A percentile compares a stretch with the other conserved stretches of the same genome.
Evolutionary conservation across 2,888 invertebrate genomes (phyloP).

Genomic region (Minunthozetes semirufus): DNA sequence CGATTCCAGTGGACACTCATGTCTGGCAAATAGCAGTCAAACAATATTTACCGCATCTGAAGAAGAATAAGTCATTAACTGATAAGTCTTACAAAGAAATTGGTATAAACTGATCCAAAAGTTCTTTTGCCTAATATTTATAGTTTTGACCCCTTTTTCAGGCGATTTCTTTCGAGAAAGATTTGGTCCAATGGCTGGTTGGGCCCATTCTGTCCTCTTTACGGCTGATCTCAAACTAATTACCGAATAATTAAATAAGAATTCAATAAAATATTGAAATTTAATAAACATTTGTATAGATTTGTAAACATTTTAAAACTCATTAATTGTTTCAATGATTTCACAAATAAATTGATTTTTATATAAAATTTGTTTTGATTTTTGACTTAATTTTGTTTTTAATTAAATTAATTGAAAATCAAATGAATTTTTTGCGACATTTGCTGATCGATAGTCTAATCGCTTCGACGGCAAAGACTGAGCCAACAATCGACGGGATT

Average conservation of each 20-base stretch:
- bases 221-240: constrained; percentile 63
- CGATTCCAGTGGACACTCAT: constrained; percentile 93
- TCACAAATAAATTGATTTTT: no score
- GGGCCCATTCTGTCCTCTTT: constrained; percentile 85
- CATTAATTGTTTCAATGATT: no score
- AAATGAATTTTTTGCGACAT: neutral
- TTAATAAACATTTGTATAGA: no score
- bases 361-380: no score
- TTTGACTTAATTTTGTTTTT: no score
- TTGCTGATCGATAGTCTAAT: neutral
- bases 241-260: constrained; percentile 38
- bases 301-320: no score
- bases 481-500: neutral
- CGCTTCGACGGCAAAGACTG: neutral
- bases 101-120: constrained; percentile 50
- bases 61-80: constrained; percentile 67
- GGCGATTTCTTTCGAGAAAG: constrained; percentile 64
- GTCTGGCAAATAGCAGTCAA: constrained; percentile 81
- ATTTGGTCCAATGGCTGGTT: constrained; percentile 82
- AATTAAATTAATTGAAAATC: no score
- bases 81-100: constrained; percentile 78
- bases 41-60: constrained; percentile 69
- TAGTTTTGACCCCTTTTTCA: constrained; percentile 41
- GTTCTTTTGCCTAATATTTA: neutral
- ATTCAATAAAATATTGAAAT: neutral